Conservation (phyloP, 2,888 invertebrate species). For the Rhimphoctona megacephalus region DNA sequence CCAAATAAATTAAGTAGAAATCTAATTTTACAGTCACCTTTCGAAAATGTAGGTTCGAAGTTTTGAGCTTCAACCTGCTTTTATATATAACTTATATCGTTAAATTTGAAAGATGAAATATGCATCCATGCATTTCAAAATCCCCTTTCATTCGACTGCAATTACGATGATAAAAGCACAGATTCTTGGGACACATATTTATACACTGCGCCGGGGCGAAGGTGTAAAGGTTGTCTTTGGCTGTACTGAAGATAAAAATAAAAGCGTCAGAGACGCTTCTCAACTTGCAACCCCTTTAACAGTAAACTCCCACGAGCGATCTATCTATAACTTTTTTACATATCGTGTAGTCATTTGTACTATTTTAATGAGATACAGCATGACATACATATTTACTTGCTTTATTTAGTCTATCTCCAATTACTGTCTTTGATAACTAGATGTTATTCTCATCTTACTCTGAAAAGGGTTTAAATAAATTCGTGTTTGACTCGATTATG, state of each 20-base stretch:
- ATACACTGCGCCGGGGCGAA: not conserved
- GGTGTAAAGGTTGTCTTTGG: constrained; percentile 25
- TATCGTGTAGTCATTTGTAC: constrained; percentile 14
- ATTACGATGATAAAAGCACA: not conserved
- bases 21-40: not conserved
- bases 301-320: constrained; percentile 24
- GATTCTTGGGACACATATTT: not conserved
- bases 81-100: not conserved
- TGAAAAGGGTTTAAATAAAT: not conserved
- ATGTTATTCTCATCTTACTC: not conserved
- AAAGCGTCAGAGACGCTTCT: constrained; percentile 24
- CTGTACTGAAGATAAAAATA: constrained; percentile 30
- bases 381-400: not conserved
- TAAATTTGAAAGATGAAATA: too few relatives aligned
- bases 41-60: not conserved
- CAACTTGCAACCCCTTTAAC: constrained; percentile 34
- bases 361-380: constrained; percentile 12
- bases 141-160: not conserved
- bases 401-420: not conserved
- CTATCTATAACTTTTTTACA: constrained; percentile 35
- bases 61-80: not conserved
- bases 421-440: constrained; percentile 35
- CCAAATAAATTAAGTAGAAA: not conserved
- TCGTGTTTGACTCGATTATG: not conserved
- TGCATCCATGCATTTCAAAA: too few relatives aligned